A percentile compares a stretch with the other conserved stretches of the same genome.
These are phyloP conservation scores for Oasisia sp. DNA, from an alignment of 2,888 invertebrate genomes.

Conservation along the genomic window DNA sequence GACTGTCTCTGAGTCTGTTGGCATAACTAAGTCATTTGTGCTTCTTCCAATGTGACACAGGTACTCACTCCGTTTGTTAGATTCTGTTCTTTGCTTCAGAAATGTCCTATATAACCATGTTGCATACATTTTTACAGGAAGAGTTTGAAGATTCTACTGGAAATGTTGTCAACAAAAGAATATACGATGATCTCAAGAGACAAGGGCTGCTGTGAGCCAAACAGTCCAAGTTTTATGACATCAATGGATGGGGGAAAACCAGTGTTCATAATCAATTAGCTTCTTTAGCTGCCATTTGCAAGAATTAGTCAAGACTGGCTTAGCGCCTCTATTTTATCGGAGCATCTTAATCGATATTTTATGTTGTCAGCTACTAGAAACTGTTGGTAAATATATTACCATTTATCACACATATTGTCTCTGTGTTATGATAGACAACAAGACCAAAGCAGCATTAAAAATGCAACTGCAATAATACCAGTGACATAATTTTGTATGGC, in stretches of 20 bases:
- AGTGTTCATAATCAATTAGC: background rate
- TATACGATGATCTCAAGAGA: conserved; percentile 96
- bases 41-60: no score
- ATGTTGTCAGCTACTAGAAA: no score
- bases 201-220: conserved; percentile 85
- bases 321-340: no score
- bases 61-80: background rate
- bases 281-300: background rate
- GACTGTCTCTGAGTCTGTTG: no score
- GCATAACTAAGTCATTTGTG: no score
- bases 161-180: conserved; percentile 98
- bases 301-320: background rate
- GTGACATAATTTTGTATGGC: no score
- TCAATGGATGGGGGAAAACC: background rate
- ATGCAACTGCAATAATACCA: no score
- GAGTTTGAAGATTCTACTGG: conserved; percentile 99
- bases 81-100: background rate
- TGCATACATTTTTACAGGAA: conserved; percentile 74
- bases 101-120: background rate
- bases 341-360: no score
- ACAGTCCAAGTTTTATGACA: conserved; percentile 47
- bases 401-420: no score
- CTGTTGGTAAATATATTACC: no score
- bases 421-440: no score
- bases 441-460: no score